Evolutionary conservation across 2,888 invertebrate genomes (phyloP).

Genomic region (Neocrepidodera transversa): DNA sequence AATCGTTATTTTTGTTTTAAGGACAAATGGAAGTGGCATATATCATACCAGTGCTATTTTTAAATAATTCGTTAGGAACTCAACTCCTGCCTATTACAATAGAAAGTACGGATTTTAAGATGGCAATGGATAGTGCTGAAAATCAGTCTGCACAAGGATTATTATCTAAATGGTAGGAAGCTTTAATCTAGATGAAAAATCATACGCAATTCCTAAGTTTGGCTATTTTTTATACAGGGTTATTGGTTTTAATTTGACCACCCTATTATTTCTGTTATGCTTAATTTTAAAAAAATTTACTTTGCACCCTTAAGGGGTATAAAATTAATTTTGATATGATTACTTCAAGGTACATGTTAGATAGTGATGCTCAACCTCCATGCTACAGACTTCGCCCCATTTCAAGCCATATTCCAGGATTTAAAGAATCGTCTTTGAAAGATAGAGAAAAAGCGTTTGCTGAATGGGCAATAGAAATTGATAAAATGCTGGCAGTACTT

Average conservation of each 20-base stretch:
- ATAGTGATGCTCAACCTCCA: constrained; percentile 76
- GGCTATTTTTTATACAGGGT: constrained; percentile 2
- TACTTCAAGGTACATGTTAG: constrained; percentile 72
- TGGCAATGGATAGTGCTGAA: constrained; percentile 73
- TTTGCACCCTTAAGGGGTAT: too few relatives aligned
- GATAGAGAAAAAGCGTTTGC: constrained; percentile 62
- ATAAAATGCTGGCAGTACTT: constrained; percentile 71
- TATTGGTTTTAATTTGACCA: too few relatives aligned
- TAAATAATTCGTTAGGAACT: constrained; percentile 79
- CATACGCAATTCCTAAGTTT: too few relatives aligned
- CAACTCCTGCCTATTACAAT: constrained; percentile 79
- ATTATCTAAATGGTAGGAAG: constrained; percentile 73
- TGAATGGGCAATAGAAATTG: constrained; percentile 66
- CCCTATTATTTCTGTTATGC: too few relatives aligned
- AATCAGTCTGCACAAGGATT: constrained; percentile 67
- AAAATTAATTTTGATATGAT: too few relatives aligned
- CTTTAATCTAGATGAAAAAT: too few relatives aligned
- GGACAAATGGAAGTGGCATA: constrained; percentile 78
- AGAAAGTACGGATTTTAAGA: constrained; percentile 80
- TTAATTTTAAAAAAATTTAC: too few relatives aligned
- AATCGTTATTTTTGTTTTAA: too few relatives aligned
- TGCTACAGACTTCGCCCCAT: constrained; percentile 76
- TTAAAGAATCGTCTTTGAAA: constrained; percentile 60
- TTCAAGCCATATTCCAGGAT: constrained; percentile 64
- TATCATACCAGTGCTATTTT: constrained; percentile 78